Evolutionary conservation across 2,797 vertebrate species (phyloP).

Genomic region (Lepus oiostolus): DNA sequence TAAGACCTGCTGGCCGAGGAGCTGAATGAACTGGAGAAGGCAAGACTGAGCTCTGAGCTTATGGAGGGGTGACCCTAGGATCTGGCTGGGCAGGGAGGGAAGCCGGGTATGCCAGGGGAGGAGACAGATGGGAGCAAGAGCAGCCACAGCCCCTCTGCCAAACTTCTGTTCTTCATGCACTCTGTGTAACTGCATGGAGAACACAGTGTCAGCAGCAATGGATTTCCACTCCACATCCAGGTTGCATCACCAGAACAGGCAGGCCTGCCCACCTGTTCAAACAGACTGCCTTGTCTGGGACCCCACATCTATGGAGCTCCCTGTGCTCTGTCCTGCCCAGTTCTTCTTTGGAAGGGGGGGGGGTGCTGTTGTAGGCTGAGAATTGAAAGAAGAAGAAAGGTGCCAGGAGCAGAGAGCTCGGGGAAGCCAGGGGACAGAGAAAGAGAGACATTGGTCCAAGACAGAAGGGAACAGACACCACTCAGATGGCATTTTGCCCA

Average conservation of each 20-base stretch:
- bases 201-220: background rate
- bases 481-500: background rate
- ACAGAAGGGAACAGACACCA: background rate
- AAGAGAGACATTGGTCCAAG: background rate
- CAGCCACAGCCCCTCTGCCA: background rate
- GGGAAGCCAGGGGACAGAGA: background rate
- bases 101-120: background rate
- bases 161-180: background rate
- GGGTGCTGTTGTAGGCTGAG: background rate
- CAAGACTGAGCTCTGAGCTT: background rate
- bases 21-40: background rate
- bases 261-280: background rate
- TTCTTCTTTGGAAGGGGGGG: background rate
- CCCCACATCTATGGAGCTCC: accelerated
- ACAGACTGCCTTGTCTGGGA: too few relatives aligned
- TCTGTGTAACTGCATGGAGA: background rate
- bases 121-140: background rate
- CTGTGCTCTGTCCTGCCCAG: background rate
- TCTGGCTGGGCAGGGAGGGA: background rate
- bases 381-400: background rate
- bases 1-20: background rate
- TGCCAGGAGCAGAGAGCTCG: background rate
- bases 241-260: background rate
- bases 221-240: background rate
- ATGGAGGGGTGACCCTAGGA: background rate